Base-by-base conservation (phyloP, 64 coral and sea anemone genomes). In the Acropora tenuis region DNA sequence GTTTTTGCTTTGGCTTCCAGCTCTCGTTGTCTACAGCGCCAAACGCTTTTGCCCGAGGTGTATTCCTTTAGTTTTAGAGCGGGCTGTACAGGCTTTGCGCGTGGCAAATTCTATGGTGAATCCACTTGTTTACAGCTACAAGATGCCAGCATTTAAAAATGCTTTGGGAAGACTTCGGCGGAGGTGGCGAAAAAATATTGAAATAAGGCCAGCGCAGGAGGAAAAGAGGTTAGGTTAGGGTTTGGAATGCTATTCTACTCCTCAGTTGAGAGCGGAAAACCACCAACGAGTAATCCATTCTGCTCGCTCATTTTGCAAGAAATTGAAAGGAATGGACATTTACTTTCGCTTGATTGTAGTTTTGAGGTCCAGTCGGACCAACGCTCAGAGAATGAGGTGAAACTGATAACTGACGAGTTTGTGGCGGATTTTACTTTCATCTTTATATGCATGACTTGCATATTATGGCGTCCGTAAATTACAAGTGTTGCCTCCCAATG, bases 61-160 rank as follows among this genome's bases (percentile, higher is more conserved):
- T 17, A 13, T 78, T 78, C 19, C 76, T 1, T n/a, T n/a, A 1
- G 1, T 16, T 10, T n/a, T 55, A 16, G 0, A 30, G 17, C 1
- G 1, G 2, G 1, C 10, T 57, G 49, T 80, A 6, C 55, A 20
- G 1, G 49, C 5, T 80, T 30, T 80, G 1, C 49, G 58, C 8
- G 8, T 80, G 78, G 78, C 49, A 40, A 80, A 80, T 57, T 80
- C 78, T 2, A 57, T 80, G 78, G 49, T 80, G 1, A 80, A 80
- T 57, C 78, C 78, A 80, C 48, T 80, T 8, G 78, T 80, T 3
- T 80, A 80, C 78, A 57, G 49, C 10, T 80, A 13, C 8, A 80
- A 19, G 30, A 57, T 80, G 78, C 49, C 17, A 6, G 48, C 48
- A 4, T 80, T 80, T 40, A 80, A 41, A 80, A 48, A 80, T 48